phyloP scores from a whole-genome alignment of 2,113 vertebrate species.

The Nothoprocta perdicaria region DNA sequence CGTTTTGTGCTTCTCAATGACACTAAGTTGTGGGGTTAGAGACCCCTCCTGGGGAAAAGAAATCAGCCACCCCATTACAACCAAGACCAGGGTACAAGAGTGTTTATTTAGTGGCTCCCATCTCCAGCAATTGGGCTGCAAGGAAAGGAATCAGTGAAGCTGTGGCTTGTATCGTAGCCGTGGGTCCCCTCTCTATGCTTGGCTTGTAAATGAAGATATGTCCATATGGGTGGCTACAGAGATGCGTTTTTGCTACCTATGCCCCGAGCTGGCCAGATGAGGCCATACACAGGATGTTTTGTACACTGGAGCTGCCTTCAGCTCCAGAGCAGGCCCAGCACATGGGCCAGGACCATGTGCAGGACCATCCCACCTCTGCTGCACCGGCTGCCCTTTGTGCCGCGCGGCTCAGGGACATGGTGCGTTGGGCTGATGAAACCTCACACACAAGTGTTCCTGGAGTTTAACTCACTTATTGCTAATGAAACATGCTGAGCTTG shows the following conservation, averaged over 20 bases:
- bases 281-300: not conserved
- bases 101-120: not conserved
- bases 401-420: too few species aligned
- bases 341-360: fast-evolving
- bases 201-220: not conserved
- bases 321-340: too few species aligned
- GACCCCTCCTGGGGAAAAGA: not conserved
- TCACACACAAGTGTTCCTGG: not conserved
- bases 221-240: not conserved
- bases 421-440: not conserved
- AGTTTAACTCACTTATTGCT: not conserved
- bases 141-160: fast-evolving
- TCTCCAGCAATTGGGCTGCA: not conserved
- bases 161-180: not conserved
- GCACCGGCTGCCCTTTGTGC: not conserved
- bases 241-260: not conserved
- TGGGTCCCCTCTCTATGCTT: fast-evolving
- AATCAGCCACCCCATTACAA: not conserved
- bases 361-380: not conserved
- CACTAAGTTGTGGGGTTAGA: not conserved
- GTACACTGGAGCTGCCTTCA: not conserved
- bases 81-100: not conserved
- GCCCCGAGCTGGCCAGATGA: not conserved
- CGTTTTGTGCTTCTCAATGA: not conserved
- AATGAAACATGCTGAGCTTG: not conserved